These are phyloP conservation scores for Sebastolobus altivelis DNA, from an alignment of 2,797 vertebrate species.

Conservation along the genomic window DNA sequence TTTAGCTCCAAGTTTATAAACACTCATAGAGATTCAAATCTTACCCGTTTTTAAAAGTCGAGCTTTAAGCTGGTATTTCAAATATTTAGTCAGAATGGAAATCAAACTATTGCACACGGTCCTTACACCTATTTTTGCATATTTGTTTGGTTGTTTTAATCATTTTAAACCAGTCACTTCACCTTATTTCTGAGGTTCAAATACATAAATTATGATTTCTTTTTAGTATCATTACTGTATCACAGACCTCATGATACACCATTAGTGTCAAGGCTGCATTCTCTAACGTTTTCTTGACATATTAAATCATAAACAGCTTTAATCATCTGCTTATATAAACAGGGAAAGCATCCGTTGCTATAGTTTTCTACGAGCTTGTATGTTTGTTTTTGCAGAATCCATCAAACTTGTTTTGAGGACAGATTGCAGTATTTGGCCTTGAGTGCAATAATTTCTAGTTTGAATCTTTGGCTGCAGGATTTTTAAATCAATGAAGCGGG, in stretches of 20 bases:
- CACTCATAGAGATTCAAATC: not conserved
- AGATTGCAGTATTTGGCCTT: slow-evolving; percentile 11
- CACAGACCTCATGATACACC: slow-evolving; percentile 28
- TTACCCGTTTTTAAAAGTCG: not conserved
- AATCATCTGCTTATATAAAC: slow-evolving; percentile 30
- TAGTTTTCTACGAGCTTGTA: slow-evolving; percentile 23
- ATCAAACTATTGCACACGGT: not conserved
- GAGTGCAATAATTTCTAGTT: slow-evolving; percentile 43
- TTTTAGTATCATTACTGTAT: slow-evolving; percentile 16
- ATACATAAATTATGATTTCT: not conserved
- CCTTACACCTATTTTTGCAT: not conserved
- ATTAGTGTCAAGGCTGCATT: slow-evolving; percentile 23
- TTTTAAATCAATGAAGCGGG: not conserved
- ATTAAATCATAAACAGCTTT: slow-evolving; percentile 19
- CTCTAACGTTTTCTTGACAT: not conserved
- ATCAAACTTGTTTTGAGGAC: slow-evolving; percentile 11
- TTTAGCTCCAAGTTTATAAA: not conserved
- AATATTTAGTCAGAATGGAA: not conserved
- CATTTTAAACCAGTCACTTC: not conserved
- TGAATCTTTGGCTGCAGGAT: slow-evolving; percentile 6
- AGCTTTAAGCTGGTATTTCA: not conserved
- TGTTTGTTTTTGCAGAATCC: slow-evolving; percentile 4
- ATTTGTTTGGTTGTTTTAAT: slow-evolving; percentile 8
- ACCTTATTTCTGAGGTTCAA: slow-evolving; percentile 11
- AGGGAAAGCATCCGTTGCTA: not conserved